phyloP scores from a whole-genome alignment of 2,797 vertebrate species.

The Aviceda leuphotes region DNA sequence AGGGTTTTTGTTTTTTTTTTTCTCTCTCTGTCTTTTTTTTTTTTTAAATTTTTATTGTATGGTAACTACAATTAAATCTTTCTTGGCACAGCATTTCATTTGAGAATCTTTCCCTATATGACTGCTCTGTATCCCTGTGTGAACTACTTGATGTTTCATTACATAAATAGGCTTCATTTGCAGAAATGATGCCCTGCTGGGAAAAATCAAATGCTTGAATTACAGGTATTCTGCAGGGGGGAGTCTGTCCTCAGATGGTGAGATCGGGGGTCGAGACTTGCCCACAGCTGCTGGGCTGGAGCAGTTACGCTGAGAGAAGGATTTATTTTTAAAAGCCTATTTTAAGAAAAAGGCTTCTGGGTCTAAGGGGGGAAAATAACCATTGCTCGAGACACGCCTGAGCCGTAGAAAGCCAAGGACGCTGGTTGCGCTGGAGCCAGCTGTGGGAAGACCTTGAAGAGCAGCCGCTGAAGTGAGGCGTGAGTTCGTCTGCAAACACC shows the following conservation, averaged over 20 bases:
- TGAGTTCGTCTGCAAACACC: not conserved
- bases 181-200: slow-evolving; percentile 23
- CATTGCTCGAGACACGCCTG: rapidly evolving
- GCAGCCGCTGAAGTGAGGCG: not conserved
- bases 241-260: not conserved
- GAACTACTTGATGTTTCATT: slow-evolving; percentile 47
- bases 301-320: not conserved
- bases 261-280: not conserved
- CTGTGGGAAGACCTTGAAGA: not conserved
- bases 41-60: not conserved
- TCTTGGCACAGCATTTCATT: not conserved
- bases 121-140: slow-evolving; percentile 4
- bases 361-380: not conserved
- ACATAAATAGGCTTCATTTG: slow-evolving; percentile 49
- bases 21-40: rapidly evolving
- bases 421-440: not conserved
- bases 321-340: slow-evolving; percentile 10
- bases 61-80: slow-evolving; percentile 26
- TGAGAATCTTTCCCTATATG: slow-evolving; percentile 4
- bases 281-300: not conserved
- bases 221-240: slow-evolving; percentile 41
- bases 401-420: not conserved
- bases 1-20: not conserved
- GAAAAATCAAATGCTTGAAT: slow-evolving; percentile 55
- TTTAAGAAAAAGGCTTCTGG: not conserved